Conservation (phyloP, 2,113 vertebrate species). For the Rutilus rutilus region DNA sequence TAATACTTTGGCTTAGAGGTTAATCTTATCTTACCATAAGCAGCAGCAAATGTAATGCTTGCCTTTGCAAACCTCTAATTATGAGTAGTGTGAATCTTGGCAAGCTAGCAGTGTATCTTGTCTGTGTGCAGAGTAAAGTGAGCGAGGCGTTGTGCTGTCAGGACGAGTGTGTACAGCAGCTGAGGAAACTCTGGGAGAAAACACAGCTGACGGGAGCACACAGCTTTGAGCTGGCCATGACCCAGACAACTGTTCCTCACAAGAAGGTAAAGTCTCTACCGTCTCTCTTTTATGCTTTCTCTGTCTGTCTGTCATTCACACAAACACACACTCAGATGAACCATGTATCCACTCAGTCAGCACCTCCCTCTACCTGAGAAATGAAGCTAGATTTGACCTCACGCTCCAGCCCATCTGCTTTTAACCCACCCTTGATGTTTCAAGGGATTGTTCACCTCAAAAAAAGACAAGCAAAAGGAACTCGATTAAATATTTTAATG, state of each 20-base stretch:
- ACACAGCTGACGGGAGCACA: conserved; percentile 81
- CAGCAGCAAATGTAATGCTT: not conserved
- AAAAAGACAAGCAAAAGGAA: too few species aligned
- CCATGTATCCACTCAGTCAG: not conserved
- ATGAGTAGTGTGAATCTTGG: not conserved
- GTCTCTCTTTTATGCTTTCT: not conserved
- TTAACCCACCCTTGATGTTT: not conserved
- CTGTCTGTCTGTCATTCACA: not conserved
- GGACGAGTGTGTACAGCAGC: conserved; percentile 79
- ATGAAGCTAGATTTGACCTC: not conserved
- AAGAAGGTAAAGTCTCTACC: conserved; percentile 82
- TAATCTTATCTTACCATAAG: not conserved
- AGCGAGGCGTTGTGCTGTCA: conserved; percentile 80
- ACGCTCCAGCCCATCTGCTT: not conserved
- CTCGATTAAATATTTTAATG: too few species aligned
- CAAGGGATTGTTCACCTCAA: too few species aligned
- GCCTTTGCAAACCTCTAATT: not conserved
- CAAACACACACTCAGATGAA: conserved; percentile 3
- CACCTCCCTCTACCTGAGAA: not conserved
- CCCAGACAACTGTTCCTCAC: conserved; percentile 81
- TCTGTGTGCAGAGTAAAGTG: conserved; percentile 79
- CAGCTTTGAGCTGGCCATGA: conserved; percentile 89
- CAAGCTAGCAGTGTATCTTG: not conserved
- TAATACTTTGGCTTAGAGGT: not conserved
- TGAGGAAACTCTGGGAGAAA: conserved; percentile 88